These are phyloP conservation scores for Amblyjoppa fuscipennis DNA, from an alignment of 2,888 invertebrate species.

Conservation along the genomic window DNA sequence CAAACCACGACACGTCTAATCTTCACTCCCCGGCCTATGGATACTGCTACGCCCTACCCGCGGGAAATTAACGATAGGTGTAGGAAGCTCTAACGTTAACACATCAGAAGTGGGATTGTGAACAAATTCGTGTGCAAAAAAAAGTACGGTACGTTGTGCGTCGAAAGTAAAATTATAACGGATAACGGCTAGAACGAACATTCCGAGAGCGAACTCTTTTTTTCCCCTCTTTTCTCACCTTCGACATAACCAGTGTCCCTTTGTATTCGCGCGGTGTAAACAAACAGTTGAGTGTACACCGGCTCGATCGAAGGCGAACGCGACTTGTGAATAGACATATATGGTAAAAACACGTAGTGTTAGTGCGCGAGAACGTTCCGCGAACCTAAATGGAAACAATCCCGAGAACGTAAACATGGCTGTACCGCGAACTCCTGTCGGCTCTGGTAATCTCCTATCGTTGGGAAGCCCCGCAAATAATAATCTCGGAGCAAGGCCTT, in stretches of 20 bases:
- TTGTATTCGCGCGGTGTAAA: conserved; percentile 17
- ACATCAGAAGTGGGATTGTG: too few relatives aligned
- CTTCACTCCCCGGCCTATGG: too few relatives aligned
- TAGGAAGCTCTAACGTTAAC: too few relatives aligned
- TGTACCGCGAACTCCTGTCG: background rate
- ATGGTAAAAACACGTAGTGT: conserved; percentile 6
- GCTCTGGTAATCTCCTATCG: background rate
- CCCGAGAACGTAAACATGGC: background rate
- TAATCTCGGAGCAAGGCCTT: background rate
- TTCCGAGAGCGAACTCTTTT: too few relatives aligned
- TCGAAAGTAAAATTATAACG: too few relatives aligned
- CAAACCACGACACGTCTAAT: too few relatives aligned
- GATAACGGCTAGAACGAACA: too few relatives aligned
- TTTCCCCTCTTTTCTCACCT: too few relatives aligned
- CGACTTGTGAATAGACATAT: background rate
- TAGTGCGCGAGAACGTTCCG: background rate
- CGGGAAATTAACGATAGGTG: too few relatives aligned
- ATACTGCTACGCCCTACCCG: too few relatives aligned
- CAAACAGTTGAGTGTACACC: background rate
- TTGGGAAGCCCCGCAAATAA: background rate
- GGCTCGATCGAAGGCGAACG: background rate
- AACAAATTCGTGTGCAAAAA: too few relatives aligned
- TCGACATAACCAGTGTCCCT: background rate
- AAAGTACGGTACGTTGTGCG: too few relatives aligned
- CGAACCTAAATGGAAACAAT: background rate